Percentiles rank a stretch among this genome's conserved stretches.
Evolutionary conservation across 1,140 invertebrate species (phyloP).

Genomic region (Drosophila melanogaster): Release_6_plus_ISO1_MT NT_037436.4:3700001-3700500

Average conservation of each 20-base stretch:
- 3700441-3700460: conserved; percentile 64
- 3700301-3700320: conserved; percentile 42
- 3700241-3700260: not conserved
- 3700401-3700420: conserved; percentile 74
- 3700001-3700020: conserved; percentile 36
- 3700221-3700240: not conserved
- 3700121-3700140: not conserved
- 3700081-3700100: conserved; percentile 38
- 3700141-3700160: not conserved
- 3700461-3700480: conserved; percentile 25
- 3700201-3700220: no score
- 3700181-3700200: not conserved
- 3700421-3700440: conserved; percentile 79
- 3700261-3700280: not conserved
- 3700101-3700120: conserved; percentile 17
- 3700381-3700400: conserved; percentile 79
- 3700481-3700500: conserved; percentile 9
- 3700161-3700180: not conserved
- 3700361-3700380: conserved; percentile 63
- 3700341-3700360: conserved; percentile 59
- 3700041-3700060: conserved; percentile 1
- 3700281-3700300: conserved; percentile 44
- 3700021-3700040: conserved; percentile 62
- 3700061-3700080: conserved; percentile 65
- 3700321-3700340: conserved; percentile 69